phyloP scores from a whole-genome alignment of 2,113 vertebrate species.

The Scophthalmus maximus region DNA sequence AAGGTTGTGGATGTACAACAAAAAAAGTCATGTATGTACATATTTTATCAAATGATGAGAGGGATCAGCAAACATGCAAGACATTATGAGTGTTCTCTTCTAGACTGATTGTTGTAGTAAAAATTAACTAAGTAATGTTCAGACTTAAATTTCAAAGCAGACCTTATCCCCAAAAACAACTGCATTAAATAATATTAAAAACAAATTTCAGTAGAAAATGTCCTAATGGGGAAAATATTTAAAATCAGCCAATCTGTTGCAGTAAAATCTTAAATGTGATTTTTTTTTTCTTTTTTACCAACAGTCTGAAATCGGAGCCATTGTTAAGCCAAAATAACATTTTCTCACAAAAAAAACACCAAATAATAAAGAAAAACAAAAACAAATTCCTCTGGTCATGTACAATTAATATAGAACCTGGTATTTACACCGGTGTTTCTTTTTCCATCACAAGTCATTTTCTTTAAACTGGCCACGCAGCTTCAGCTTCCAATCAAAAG shows the following conservation, averaged over 20 bases:
- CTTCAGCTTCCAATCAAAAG: slow-evolving; percentile 11
- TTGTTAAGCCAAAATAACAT: too few species aligned
- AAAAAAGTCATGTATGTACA: slow-evolving; percentile 1
- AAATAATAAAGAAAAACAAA: slow-evolving; percentile 12
- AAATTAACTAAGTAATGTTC: slow-evolving; percentile 25
- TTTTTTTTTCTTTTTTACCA: neutral
- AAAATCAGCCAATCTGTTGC: neutral
- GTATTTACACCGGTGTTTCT: neutral
- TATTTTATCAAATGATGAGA: slow-evolving; percentile 15
- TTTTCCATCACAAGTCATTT: neutral
- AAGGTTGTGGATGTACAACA: slow-evolving; percentile 10
- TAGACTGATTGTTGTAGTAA: neutral
- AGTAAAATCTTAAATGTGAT: slow-evolving; percentile 11
- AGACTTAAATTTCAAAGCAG: slow-evolving; percentile 1
- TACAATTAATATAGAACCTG: slow-evolving; percentile 10
- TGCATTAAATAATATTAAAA: slow-evolving; percentile 25
- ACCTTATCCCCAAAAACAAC: slow-evolving; percentile 4
- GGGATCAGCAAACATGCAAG: slow-evolving; percentile 46
- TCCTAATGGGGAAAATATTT: neutral
- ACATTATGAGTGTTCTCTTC: neutral
- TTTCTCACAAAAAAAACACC: slow-evolving; percentile 19
- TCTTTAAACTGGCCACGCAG: slow-evolving; percentile 2
- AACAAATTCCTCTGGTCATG: neutral
- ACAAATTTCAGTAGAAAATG: slow-evolving; percentile 17
- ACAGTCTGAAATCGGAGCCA: slow-evolving; percentile 2